Evolutionary conservation across 1,140 invertebrate genomes (phyloP).

Genomic region (Aphelinus certus): DNA sequence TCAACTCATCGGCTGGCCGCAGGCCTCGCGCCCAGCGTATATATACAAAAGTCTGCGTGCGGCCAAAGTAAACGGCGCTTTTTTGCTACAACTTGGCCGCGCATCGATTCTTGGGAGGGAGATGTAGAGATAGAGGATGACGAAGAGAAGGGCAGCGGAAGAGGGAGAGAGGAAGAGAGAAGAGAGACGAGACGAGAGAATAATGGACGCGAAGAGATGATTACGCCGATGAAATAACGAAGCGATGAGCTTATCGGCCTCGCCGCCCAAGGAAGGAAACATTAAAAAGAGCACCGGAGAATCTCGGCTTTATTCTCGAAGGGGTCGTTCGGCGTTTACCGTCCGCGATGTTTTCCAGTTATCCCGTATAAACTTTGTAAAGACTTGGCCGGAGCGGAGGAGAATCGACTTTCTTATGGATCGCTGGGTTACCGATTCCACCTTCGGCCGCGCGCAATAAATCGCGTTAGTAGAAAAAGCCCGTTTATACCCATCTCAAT

Average conservation of each 20-base stretch:
- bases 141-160: too few relatives aligned
- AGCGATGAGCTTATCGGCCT: not conserved
- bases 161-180: too few relatives aligned
- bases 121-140: too few relatives aligned
- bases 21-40: too few relatives aligned
- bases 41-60: too few relatives aligned
- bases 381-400: conserved; percentile 43
- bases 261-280: not conserved
- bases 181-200: not conserved
- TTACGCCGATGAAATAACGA: conserved; percentile 1
- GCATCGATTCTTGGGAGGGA: too few relatives aligned
- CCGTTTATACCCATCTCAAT: conserved; percentile 9
- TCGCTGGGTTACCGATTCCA: not conserved
- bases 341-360: conserved; percentile 42
- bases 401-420: conserved; percentile 23
- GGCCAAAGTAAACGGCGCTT: too few relatives aligned
- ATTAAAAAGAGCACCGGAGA: not conserved
- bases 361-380: conserved; percentile 49
- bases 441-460: conserved; percentile 15
- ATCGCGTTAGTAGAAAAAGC: conserved; percentile 26
- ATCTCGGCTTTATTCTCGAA: conserved; percentile 42
- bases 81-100: too few relatives aligned
- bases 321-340: conserved; percentile 41
- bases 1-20: too few relatives aligned
- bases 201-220: not conserved